Evolutionary conservation across 2,888 invertebrate genomes (phyloP), one percentile per base, ranked within the genome.

Genomic region (Ectemnius lituratus): DNA sequence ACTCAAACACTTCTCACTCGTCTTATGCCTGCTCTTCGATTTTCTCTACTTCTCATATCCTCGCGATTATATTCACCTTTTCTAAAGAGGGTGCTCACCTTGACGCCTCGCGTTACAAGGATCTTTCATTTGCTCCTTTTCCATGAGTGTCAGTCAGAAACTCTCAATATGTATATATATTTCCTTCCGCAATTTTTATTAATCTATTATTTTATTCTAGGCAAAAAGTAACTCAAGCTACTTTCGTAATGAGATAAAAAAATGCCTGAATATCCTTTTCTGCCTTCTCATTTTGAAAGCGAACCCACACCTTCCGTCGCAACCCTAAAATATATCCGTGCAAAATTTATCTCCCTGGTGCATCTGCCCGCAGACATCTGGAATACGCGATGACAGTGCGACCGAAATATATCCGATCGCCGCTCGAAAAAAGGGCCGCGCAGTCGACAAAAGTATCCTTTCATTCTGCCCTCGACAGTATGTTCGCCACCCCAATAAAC

Each of bases 341-440:
- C 79, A 61, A 75, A 80, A 80, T 80, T 77, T 77, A 79, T 80
- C 75, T 64, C 73, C 60, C 69, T 47, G 57, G 60, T 67, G 75
- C 65, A 67, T 65, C 58, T 62, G 28, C 45, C 66, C 60, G 73
- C 67, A 62, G 73, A 69, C 80, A 80, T 80, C 80, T 80, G 80
- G 79, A 75, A 80, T 73, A 76, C 80, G 80, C 77, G 80, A 80
- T 80, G 80, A 80, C 80, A 80, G 80, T 80, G 75, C 69, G 75
- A 80, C 80, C 70, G 73, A 80, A 80, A 80, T 80, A 80, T 80
- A 80, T 75, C 73, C 73, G 73, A 80, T 79, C 70, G 69, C 70
- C 67, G 71, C n/a, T 4, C 4, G 76, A 70, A 73, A 79, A 79
- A 80, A 79, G 79, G 69, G 58, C n/a, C 37, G 56, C 61, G 20